These are phyloP conservation scores for Helicoverpa armigera DNA, from an alignment of 1,140 invertebrate species.

Conservation along the genomic window DNA sequence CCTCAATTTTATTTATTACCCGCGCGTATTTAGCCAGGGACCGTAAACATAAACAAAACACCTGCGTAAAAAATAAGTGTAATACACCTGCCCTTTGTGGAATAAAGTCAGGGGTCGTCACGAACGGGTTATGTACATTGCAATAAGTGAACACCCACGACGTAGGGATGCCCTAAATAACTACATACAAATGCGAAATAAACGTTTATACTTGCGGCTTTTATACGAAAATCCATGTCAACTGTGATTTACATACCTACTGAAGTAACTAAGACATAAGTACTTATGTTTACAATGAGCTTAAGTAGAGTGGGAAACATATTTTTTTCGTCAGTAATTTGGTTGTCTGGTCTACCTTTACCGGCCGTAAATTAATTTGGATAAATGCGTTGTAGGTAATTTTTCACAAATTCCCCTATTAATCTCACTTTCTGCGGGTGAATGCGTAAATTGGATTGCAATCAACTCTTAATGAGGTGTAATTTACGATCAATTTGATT, in stretches of 20 bases:
- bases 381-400: background rate
- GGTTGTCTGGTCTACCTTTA: background rate
- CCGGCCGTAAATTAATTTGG: constrained; percentile 7
- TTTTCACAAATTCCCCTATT: constrained; percentile 8
- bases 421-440: background rate
- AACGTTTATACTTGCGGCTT: background rate
- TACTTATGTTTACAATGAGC: too few species aligned
- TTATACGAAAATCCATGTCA: background rate
- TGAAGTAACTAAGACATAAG: too few species aligned
- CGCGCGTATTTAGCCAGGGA: constrained; percentile 21
- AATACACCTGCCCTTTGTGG: constrained; percentile 16
- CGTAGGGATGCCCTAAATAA: background rate
- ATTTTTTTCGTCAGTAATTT: background rate
- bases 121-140: constrained; percentile 16
- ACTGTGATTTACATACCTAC: too few species aligned
- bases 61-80: constrained; percentile 34
- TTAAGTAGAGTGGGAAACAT: too few species aligned
- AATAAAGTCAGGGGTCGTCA: constrained; percentile 21
- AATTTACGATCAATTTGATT: background rate
- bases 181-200: constrained; percentile 15
- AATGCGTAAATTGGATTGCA: background rate
- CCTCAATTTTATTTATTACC: constrained; percentile 9
- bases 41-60: constrained; percentile 35
- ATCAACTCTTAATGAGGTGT: background rate
- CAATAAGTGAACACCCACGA: constrained; percentile 7